Evolutionary conservation across 2,797 vertebrate species (phyloP), one percentile per base, ranked within the genome.

Genomic region (Hirundo rustica): DNA sequence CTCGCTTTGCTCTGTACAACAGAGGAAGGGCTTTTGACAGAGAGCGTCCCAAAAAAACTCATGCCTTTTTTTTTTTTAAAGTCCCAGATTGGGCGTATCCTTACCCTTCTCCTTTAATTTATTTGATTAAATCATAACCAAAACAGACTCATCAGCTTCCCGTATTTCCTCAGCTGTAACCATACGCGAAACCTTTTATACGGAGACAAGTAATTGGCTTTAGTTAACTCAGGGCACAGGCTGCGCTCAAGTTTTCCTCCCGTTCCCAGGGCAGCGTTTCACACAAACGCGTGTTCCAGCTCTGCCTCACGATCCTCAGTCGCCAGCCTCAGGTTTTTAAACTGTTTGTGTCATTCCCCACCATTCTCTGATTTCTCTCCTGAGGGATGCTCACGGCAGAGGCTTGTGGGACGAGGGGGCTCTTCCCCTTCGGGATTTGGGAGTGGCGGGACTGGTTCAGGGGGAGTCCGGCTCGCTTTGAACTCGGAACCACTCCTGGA

Each of bases 101-200:
- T 84, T 77, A 47, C 61, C 10, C 57, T 89, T 77, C 93, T 83
- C 85, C 93, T 97, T 92, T 94, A 96, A 94, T 96, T 93, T 95
- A 93, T 95, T 92, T 96, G 93, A 96, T 96, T 92, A 96, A 92
- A 95, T 94, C 93, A 92, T 89, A 95, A 95, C 74, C 91, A 87
- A 95, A 90, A 61, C 78, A 95, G 58, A 83, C 50, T 85, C 91
- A 68, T 76, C 44, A 94, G 47, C 84, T 64, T 79, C 84, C 92
- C 51, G 5, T 76, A 53, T 80, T 87, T 91, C 92, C 78, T 87
- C 86, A 77, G 75, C 44, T 62, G 58, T 62, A 82, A 81, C 81
- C 83, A 18, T 81, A 88, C 26, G 36, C 32, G 16, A 90, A 95
- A 77, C 72, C 74, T 85, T 92, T 88, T 34, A 36, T 22, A 85